A percentile compares a stretch with the other conserved stretches of the same genome.
Conservation (phyloP, 2,888 invertebrate species). For the Lasius fuliginosus region DNA sequence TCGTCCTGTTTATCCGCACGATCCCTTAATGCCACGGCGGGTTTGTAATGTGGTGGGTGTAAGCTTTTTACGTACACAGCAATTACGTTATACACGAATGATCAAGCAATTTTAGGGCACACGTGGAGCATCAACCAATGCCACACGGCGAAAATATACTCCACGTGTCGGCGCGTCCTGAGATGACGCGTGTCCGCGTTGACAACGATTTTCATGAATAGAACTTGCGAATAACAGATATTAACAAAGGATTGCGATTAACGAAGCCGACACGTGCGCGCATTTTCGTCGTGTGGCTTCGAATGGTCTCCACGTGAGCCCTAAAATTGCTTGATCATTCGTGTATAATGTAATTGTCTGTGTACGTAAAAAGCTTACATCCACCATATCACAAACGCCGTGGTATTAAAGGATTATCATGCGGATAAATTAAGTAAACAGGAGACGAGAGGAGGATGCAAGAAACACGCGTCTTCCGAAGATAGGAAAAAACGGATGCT, state of each 20-base stretch:
- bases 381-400: not conserved
- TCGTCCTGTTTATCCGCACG: not conserved
- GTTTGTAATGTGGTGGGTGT: not conserved
- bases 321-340: slow-evolving; percentile 71
- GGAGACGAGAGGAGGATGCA: not conserved
- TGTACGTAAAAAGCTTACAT: slow-evolving; percentile 21
- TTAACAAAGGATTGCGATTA: not conserved
- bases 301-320: slow-evolving; percentile 69
- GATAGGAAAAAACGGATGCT: not conserved
- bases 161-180: slow-evolving; percentile 65
- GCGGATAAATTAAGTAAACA: slow-evolving; percentile 3
- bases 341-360: slow-evolving; percentile 20
- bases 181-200: not conserved
- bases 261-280: not conserved
- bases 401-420: slow-evolving; percentile 1
- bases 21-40: slow-evolving; percentile 7
- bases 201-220: not conserved
- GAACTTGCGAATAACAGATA: not conserved
- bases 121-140: slow-evolving; percentile 64
- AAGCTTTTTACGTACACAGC: slow-evolving; percentile 33
- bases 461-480: not conserved
- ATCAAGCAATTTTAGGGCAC: slow-evolving; percentile 72
- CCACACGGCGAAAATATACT: slow-evolving; percentile 44
- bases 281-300: slow-evolving; percentile 47
- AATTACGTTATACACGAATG: slow-evolving; percentile 32